Base-by-base conservation (phyloP, 2,888 invertebrate genomes). In the Steinernema scapterisci region DNA sequence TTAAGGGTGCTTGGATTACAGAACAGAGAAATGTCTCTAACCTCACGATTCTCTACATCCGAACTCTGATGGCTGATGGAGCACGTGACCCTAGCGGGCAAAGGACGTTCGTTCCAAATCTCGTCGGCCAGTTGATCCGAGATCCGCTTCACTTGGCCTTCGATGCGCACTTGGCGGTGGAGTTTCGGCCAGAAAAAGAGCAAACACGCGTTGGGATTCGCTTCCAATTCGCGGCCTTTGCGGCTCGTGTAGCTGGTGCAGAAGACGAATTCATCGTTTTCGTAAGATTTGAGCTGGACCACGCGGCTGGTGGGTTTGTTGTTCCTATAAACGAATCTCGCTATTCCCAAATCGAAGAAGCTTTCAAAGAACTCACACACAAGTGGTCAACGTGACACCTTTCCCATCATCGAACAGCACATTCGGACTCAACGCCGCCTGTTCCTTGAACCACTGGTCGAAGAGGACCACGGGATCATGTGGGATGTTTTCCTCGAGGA, bases 241-340 rank as follows among this genome's bases (percentile, higher is more conserved):
- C 94, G 91, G 87, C 97, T 97, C 27, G 91, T 92, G 88, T 94
- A 94, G 89, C 97, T 97, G 0, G 97, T 95, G 86, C 92, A 99
- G 89, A 99, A 97, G 80, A 92, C 92, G 88, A 97, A 97, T 0
- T 99, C 99, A 76, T 91, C 75, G 27, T 75, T 91, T 70, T 92
- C 92, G 89, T 85, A 87, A 9, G 92, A 93, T 90, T 97, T 99
- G 73, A 95, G 91, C 72, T 99, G 90, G 11, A 99, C 93, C 91
- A 93, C 94, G 82, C 99, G 91, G 72, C 93, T 93, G 21, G 96
- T 95, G 5, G 97, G 97, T 19, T 84, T 79, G 16, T 89, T 89
- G 78, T 88, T 84, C 74, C 90, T 90, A 79, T 71, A 86, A 79
- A 27, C 76, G 1, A 11, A 38, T 1, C 11, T 38, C 13, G 44